A percentile compares a stretch with the other conserved stretches of the same genome.
These are phyloP conservation scores for Calephelis virginiensis DNA, from an alignment of 1,140 invertebrate genomes.

Conservation along the genomic window DNA sequence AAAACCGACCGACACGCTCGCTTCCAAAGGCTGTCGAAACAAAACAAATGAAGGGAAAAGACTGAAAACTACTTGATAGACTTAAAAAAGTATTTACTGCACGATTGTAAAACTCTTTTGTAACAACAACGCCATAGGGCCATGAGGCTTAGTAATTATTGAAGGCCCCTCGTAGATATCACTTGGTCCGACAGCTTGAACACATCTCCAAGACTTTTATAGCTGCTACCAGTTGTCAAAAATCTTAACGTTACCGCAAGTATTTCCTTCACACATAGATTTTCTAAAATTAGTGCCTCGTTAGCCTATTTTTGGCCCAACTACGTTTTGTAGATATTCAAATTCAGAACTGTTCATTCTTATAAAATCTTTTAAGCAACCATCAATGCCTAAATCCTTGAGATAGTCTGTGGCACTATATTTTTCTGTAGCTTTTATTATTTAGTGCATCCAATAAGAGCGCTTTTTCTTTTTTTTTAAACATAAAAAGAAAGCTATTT, in stretches of 20 bases:
- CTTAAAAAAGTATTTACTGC: too few relatives aligned
- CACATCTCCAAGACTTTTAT: slow-evolving; percentile 26
- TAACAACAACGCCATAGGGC: too few relatives aligned
- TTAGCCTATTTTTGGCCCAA: slow-evolving; percentile 26
- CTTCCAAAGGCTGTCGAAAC: too few relatives aligned
- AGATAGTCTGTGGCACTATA: slow-evolving; percentile 26
- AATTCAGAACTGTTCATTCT: slow-evolving; percentile 19
- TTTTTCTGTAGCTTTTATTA: slow-evolving; percentile 24
- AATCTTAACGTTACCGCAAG: slow-evolving; percentile 25
- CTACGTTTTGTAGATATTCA: slow-evolving; percentile 26
- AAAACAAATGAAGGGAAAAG: too few relatives aligned
- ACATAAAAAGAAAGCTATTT: slow-evolving; percentile 28
- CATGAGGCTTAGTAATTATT: too few relatives aligned
- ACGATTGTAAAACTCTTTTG: slow-evolving; percentile 25
- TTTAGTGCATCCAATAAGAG: slow-evolving; percentile 15
- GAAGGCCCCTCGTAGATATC: slow-evolving; percentile 18
- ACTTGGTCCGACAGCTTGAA: slow-evolving; percentile 25
- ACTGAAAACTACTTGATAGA: too few relatives aligned
- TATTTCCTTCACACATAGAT: slow-evolving; percentile 15
- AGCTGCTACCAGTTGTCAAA: slow-evolving; percentile 25
- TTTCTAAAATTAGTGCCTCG: slow-evolving; percentile 21
- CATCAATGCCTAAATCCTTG: slow-evolving; percentile 25
- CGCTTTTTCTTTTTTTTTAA: slow-evolving; percentile 24
- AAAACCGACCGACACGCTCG: too few relatives aligned
- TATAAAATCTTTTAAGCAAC: slow-evolving; percentile 22